Conservation (phyloP, 2,888 invertebrate species). For the Tetropium fuscum region DNA sequence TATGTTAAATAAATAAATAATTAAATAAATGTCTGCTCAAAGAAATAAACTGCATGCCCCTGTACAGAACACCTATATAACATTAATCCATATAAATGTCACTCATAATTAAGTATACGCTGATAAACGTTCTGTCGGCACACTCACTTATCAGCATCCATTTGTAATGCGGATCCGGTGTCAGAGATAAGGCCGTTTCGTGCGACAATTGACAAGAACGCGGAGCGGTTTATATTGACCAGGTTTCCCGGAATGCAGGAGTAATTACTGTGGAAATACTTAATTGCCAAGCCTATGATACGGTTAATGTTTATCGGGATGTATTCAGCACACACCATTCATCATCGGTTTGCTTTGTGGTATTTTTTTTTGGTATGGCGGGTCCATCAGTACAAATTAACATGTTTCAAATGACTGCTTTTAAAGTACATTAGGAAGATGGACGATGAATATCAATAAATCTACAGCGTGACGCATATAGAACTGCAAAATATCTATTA, state of each 20-base stretch:
- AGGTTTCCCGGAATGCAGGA: not conserved
- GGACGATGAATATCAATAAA: no score
- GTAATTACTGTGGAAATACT: conserved; percentile 3
- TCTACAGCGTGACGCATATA: no score
- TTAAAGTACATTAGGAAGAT: no score
- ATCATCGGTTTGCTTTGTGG: not conserved
- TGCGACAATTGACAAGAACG: conserved; percentile 11
- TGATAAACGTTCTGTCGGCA: conserved; percentile 7
- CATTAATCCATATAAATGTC: no score
- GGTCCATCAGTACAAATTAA: no score
- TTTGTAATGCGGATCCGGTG: conserved; percentile 8
- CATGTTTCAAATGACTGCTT: no score
- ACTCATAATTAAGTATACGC: conserved; percentile 4
- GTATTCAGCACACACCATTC: not conserved
- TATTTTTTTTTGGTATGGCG: not conserved
- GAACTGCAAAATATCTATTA: no score
- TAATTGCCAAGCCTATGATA: not conserved
- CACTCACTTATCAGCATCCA: conserved; percentile 11
- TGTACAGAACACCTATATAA: no score
- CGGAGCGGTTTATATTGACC: conserved; percentile 5
- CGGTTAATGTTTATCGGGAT: not conserved
- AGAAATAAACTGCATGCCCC: no score
- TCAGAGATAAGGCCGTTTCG: conserved; percentile 15
- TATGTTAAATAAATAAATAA: no score
- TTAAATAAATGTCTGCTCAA: no score